Evolutionary conservation across 2,888 invertebrate species (phyloP).

Genomic region (Lithophane ornitopus): DNA sequence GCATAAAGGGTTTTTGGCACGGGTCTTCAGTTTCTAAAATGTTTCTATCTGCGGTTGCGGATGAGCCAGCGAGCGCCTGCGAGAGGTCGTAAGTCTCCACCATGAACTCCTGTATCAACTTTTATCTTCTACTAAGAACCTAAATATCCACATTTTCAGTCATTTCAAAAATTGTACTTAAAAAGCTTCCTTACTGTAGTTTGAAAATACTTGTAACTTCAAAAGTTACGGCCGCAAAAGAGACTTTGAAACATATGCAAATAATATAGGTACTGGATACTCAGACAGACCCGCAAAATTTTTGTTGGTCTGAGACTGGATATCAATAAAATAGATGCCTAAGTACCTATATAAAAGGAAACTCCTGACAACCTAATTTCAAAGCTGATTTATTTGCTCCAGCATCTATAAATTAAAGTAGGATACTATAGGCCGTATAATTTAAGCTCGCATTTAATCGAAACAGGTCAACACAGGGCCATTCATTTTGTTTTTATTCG

Average conservation of each 20-base stretch:
- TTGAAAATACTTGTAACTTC: neutral
- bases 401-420: neutral
- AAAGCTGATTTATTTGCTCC: neutral
- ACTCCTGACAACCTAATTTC: neutral
- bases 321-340: neutral
- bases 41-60: too few relatives aligned
- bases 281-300: too few relatives aligned
- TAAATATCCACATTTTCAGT: neutral
- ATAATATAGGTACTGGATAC: too few relatives aligned
- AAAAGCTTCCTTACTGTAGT: neutral
- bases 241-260: neutral
- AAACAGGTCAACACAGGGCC: neutral
- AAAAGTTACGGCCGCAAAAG: neutral
- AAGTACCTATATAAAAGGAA: neutral
- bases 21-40: too few relatives aligned
- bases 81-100: neutral
- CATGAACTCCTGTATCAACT: neutral
- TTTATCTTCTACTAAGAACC: neutral
- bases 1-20: neutral
- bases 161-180: neutral
- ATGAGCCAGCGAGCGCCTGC: too few relatives aligned
- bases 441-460: slow-evolving; percentile 34
- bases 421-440: neutral
- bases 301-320: too few relatives aligned
- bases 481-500: slow-evolving; percentile 52